Evolutionary conservation across 1,140 invertebrate genomes (phyloP).

Genomic region (Hetaerina americana): DNA sequence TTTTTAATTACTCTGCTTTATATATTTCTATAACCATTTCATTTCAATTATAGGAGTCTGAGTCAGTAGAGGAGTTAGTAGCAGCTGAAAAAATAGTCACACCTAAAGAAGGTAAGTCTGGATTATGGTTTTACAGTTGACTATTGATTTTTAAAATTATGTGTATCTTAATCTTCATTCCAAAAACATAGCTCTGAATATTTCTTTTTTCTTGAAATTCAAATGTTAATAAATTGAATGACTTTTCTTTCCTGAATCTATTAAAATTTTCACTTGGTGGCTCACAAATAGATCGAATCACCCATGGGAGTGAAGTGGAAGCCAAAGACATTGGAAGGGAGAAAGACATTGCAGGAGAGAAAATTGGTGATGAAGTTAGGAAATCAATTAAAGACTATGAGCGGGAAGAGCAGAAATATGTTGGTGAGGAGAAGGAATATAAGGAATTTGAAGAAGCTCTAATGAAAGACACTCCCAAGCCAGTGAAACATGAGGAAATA

Average conservation of each 20-base stretch:
- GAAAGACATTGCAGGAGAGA: not conserved
- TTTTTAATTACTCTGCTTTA: no score
- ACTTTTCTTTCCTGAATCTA: no score
- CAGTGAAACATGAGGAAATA: conserved; percentile 16
- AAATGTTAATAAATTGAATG: conserved; percentile 20
- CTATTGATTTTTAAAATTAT: not conserved
- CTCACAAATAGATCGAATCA: not conserved
- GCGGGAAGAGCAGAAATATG: conserved; percentile 31
- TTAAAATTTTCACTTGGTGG: not conserved
- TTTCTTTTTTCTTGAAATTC: no score
- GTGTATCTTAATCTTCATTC: no score
- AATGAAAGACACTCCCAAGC: conserved; percentile 27
- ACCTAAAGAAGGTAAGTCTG: conserved; percentile 12
- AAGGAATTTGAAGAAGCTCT: conserved; percentile 26
- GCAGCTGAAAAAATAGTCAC: conserved; percentile 25
- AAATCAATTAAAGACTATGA: conserved; percentile 37
- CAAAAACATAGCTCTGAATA: no score
- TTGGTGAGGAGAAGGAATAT: conserved; percentile 26
- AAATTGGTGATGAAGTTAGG: not conserved
- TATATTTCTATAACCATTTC: conserved; percentile 12
- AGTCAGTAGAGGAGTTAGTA: conserved; percentile 44
- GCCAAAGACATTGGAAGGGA: conserved; percentile 1
- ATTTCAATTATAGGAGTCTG: conserved; percentile 40
- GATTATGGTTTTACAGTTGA: not conserved
- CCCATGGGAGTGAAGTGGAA: conserved; percentile 2